A percentile compares a stretch with the other conserved stretches of the same genome.
Conservation (phyloP, 2,113 vertebrate genomes). For the Aspiorhynchus laticeps region DNA sequence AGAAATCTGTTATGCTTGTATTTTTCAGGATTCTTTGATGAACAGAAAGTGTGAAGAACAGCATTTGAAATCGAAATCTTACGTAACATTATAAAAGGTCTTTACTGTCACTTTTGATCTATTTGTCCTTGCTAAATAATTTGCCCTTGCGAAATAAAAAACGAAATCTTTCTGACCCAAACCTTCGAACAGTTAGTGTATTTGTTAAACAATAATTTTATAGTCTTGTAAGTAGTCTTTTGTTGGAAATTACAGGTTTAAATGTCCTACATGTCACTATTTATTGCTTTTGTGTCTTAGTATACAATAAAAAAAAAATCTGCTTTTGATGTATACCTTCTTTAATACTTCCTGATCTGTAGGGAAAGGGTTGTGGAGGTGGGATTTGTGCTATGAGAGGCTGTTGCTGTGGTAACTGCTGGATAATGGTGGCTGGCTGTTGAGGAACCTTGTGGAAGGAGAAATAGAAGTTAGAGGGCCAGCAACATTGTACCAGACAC, state of each 20-base stretch:
- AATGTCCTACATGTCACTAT: neutral
- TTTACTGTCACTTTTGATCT: neutral
- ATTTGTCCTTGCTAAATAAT: neutral
- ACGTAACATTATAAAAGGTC: neutral
- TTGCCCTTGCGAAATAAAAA: neutral
- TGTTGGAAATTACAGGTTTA: neutral
- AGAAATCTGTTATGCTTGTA: neutral
- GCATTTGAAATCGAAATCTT: neutral
- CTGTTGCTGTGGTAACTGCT: constrained; percentile 82
- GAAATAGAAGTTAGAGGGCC: neutral
- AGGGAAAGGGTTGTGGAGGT: constrained; percentile 64
- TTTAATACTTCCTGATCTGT: constrained; percentile 80
- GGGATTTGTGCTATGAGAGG: constrained; percentile 78
- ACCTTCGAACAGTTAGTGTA: neutral
- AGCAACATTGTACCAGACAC: neutral
- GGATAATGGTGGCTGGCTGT: constrained; percentile 84
- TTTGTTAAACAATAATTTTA: neutral
- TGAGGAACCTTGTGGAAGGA: constrained; percentile 71
- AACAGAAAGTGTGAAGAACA: neutral
- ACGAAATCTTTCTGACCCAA: too few species aligned
- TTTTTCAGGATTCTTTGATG: neutral
- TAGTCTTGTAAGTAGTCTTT: neutral
- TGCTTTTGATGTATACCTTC: constrained; percentile 80
- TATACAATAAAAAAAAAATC: too few species aligned
- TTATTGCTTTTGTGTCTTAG: neutral